Percentiles rank a stretch among this genome's conserved stretches.
These are phyloP conservation scores for Cygnus atratus DNA, from an alignment of 2,113 vertebrate genomes.

Conservation along the genomic window DNA sequence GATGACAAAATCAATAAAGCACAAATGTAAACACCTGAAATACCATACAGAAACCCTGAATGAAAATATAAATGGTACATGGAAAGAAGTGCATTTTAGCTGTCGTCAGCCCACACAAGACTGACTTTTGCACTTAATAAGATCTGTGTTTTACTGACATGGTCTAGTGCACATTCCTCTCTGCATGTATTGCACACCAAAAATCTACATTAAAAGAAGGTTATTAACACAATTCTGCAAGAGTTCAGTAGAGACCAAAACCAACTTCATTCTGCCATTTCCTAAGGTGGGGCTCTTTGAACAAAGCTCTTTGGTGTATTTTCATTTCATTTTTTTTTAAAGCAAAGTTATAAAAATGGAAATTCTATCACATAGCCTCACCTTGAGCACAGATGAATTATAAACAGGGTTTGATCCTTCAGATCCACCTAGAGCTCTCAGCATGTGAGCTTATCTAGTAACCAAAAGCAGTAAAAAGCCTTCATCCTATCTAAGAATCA, in stretches of 20 bases:
- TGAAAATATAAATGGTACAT: not conserved
- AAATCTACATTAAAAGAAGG: slow-evolving; percentile 28
- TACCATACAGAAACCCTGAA: fast-evolving
- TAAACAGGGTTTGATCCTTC: slow-evolving; percentile 67
- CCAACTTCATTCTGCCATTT: slow-evolving; percentile 27
- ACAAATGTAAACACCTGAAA: not conserved
- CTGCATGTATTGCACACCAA: not conserved
- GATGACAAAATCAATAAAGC: not conserved
- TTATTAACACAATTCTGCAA: slow-evolving; percentile 35
- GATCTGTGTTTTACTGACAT: not conserved
- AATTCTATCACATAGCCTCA: slow-evolving; percentile 60
- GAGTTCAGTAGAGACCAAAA: slow-evolving; percentile 29
- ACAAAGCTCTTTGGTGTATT: slow-evolving; percentile 46
- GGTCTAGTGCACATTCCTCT: not conserved
- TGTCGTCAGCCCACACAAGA: not conserved
- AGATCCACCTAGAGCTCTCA: slow-evolving; percentile 61
- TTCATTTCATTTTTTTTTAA: not conserved
- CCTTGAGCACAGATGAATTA: slow-evolving; percentile 65
- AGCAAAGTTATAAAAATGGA: slow-evolving; percentile 64
- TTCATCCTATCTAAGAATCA: slow-evolving; percentile 63
- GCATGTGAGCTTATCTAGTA: slow-evolving; percentile 66
- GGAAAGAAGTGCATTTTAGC: not conserved
- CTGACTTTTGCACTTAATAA: not conserved
- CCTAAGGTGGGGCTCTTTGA: slow-evolving; percentile 47
- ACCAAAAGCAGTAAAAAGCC: slow-evolving; percentile 62